Base-by-base conservation (phyloP, 2,113 vertebrate genomes). In the Deroptyus accipitrinus region DNA sequence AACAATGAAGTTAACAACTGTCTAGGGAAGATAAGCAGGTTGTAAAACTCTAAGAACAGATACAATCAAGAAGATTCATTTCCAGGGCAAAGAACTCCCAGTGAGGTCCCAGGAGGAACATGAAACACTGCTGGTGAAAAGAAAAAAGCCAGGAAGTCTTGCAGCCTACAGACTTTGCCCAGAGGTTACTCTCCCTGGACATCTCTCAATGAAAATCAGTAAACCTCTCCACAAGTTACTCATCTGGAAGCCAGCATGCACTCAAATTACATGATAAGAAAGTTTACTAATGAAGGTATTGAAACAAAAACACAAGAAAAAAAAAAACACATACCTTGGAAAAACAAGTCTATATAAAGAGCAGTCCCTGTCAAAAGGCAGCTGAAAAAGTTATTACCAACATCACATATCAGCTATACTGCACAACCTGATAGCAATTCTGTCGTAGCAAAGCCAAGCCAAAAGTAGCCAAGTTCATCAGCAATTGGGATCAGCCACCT, bases 21-120 rank as follows among this genome's bases (percentile, higher is more conserved):
- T 73, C 52, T 22, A 23, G 54, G 23, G 12, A 84, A 90, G 90
- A 51, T 90, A 88, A 92, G 28, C 7, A 0, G 0, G 46, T 70
- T 57, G 62, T 96, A 96, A 96, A 95, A 91, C 24, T 79, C 90
- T 92, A 93, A 95, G 69, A 96, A 91, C 90, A 94, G 86, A 48
- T 39, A 75, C 62, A 86, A 88, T 48, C 68, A 89, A 75, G 66
- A 81, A 80, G 31, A 92, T 62, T n/a, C 2, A 37, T 63, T 92
- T 94, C 77, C 88, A 85, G 86, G 52, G 73, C 92, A 94, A 94
- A 88, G 48, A 90, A 52, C 33, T 55, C 62, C 30, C 41, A n/a
- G 59, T 41, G 52, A 55, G 10, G 20, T 48, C 84, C 24, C 27
- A 86, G 0, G 0, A 78, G 25, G 80, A 93, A 82, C 82, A 80